phyloP scores from a whole-genome alignment of 1,140 invertebrate genomes.

The Drosophila carrolli region DNA sequence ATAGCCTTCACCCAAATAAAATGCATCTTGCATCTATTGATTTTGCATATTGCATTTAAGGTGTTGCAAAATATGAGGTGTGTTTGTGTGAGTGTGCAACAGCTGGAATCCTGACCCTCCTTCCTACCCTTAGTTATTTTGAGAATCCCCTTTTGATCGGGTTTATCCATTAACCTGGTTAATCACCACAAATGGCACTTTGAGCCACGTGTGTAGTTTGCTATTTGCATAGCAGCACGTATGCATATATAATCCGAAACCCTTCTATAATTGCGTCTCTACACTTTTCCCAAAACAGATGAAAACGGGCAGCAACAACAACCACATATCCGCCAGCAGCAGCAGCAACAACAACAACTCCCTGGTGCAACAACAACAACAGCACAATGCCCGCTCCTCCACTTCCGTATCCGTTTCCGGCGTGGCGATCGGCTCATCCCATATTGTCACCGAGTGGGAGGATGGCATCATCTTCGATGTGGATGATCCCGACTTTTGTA shows the following conservation, averaged over 20 bases:
- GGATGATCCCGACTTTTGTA: slow-evolving; percentile 84
- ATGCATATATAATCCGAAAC: slow-evolving; percentile 8
- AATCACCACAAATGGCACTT: slow-evolving; percentile 23
- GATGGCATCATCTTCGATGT: slow-evolving; percentile 81
- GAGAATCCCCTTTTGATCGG: no score
- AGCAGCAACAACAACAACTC: slow-evolving; percentile 33
- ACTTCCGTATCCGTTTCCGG: slow-evolving; percentile 21
- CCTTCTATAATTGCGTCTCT: slow-evolving; percentile 44
- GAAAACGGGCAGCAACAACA: slow-evolving; percentile 70
- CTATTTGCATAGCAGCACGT: slow-evolving; percentile 72
- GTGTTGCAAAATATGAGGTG: slow-evolving; percentile 25
- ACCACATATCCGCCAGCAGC: slow-evolving; percentile 43
- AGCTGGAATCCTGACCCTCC: slow-evolving; percentile 11
- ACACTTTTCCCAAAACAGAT: slow-evolving; percentile 39
- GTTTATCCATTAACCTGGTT: slow-evolving; percentile 3
- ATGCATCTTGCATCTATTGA: slow-evolving; percentile 57
- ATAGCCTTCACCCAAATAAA: slow-evolving; percentile 44
- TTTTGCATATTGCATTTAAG: slow-evolving; percentile 53
- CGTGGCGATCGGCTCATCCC: slow-evolving; percentile 36
- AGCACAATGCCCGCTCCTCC: not conserved
- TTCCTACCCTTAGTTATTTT: no score
- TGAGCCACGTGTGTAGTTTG: slow-evolving; percentile 64
- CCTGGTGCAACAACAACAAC: slow-evolving; percentile 31
- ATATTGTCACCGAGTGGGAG: slow-evolving; percentile 81
- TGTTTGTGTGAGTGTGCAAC: slow-evolving; percentile 1